A percentile compares a stretch with the other conserved stretches of the same genome.
These are phyloP conservation scores for Elymnias hypermnestra DNA, from an alignment of 1,140 invertebrate species.

Conservation along the genomic window DNA sequence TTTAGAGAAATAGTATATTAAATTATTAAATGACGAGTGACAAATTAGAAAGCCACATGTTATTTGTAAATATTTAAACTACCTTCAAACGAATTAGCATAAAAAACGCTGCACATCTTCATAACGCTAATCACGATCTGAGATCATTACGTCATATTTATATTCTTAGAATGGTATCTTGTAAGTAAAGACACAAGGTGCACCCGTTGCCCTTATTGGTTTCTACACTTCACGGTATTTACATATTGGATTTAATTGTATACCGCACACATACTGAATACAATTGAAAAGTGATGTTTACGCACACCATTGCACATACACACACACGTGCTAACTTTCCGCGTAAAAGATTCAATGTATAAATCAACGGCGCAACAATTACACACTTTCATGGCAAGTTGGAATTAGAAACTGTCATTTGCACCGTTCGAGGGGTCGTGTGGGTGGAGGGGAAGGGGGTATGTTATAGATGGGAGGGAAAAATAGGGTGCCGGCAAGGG, in stretches of 20 bases:
- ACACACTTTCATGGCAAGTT: slow-evolving; percentile 76
- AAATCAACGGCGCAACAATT: slow-evolving; percentile 73
- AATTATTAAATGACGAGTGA: too few relatives aligned
- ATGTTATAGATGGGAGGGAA: slow-evolving; percentile 59
- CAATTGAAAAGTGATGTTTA: slow-evolving; percentile 24
- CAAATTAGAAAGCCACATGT: too few relatives aligned
- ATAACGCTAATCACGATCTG: too few relatives aligned
- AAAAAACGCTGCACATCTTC: too few relatives aligned
- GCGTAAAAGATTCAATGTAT: slow-evolving; percentile 59
- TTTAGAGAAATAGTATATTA: too few relatives aligned
- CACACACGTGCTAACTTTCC: slow-evolving; percentile 36
- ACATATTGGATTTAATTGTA: slow-evolving; percentile 47
- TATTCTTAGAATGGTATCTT: too few relatives aligned
- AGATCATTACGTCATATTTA: too few relatives aligned
- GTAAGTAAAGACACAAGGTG: too few relatives aligned
- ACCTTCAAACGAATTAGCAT: too few relatives aligned
- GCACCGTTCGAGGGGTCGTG: slow-evolving; percentile 65
- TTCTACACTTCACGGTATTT: too few relatives aligned
- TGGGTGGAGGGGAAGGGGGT: slow-evolving; percentile 30
- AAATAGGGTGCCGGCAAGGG: slow-evolving; percentile 68
- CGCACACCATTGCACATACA: slow-evolving; percentile 28
- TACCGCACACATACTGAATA: slow-evolving; percentile 39
- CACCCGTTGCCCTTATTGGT: too few relatives aligned
- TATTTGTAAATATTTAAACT: too few relatives aligned
- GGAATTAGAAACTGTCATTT: slow-evolving; percentile 78